Conservation (phyloP, 2,113 vertebrate species). For the Myrmophylax atrothorax region DNA sequence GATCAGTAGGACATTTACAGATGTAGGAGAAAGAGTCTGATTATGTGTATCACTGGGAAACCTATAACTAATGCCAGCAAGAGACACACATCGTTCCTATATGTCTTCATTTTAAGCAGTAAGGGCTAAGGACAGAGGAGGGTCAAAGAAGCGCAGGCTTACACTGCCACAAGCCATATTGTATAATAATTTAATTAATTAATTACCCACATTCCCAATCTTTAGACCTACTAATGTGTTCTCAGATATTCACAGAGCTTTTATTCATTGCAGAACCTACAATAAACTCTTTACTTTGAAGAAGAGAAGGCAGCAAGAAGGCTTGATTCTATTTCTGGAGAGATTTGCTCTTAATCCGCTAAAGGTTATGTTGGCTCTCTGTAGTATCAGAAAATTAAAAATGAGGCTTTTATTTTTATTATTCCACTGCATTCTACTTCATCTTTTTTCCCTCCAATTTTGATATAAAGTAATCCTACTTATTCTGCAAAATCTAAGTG, state of each 20-base stretch:
- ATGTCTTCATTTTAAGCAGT: conserved; percentile 26
- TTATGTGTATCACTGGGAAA: background rate
- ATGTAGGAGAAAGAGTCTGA: background rate
- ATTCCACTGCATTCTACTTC: background rate
- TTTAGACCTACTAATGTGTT: conserved; percentile 56
- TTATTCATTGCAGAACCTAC: conserved; percentile 49
- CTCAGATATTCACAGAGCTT: conserved; percentile 48
- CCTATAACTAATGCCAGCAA: background rate
- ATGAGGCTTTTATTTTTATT: conserved; percentile 37
- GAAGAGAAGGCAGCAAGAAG: conserved; percentile 11
- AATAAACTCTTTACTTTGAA: conserved; percentile 32
- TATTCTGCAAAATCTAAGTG: background rate
- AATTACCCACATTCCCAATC: conserved; percentile 46
- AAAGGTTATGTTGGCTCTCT: conserved; percentile 54
- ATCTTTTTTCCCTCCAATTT: background rate
- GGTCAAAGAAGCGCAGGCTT: conserved; percentile 24
- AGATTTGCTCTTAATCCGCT: conserved; percentile 64
- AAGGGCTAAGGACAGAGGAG: conserved; percentile 38
- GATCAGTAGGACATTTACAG: background rate
- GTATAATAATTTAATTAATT: conserved; percentile 63
- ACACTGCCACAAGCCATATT: conserved; percentile 13
- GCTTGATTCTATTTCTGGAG: conserved; percentile 55
- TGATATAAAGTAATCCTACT: conserved; percentile 32
- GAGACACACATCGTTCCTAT: background rate
- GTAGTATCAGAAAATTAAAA: conserved; percentile 48